Conservation (phyloP, 2,113 vertebrate species). For the Oncorhynchus clarkii region DNA sequence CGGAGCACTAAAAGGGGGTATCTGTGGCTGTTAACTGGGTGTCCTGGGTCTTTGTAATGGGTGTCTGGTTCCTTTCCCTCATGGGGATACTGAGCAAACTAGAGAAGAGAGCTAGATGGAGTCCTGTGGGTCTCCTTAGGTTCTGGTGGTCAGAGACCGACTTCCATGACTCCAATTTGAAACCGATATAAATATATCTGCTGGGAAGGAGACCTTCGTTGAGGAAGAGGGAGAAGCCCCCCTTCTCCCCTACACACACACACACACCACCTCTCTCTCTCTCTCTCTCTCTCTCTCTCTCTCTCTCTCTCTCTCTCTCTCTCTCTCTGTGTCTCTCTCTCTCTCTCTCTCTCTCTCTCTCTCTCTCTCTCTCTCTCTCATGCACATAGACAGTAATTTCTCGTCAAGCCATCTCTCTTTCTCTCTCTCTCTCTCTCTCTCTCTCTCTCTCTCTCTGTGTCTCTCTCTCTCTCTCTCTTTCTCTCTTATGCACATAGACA, state of each 20-base stretch:
- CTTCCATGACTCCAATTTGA: constrained; percentile 49
- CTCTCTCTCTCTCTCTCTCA: too few relatives aligned
- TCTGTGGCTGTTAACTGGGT: constrained; percentile 45
- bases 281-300: too few relatives aligned
- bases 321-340: background rate
- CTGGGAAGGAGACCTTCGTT: constrained; percentile 3
- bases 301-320: too few relatives aligned
- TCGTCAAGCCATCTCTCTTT: background rate
- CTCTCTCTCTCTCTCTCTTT: too few relatives aligned
- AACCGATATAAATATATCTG: constrained; percentile 39
- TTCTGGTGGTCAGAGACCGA: constrained; percentile 38
- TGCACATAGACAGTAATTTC: background rate
- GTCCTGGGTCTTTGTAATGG: constrained; percentile 54
- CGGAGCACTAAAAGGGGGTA: constrained; percentile 37
- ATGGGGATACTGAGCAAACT: constrained; percentile 26
- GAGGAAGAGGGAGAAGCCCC: background rate
- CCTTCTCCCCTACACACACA: too few relatives aligned
- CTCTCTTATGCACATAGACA: too few relatives aligned
- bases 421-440: too few relatives aligned
- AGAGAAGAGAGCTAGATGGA: constrained; percentile 3
- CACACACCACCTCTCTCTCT: too few relatives aligned
- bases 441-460: too few relatives aligned
- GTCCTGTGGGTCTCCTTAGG: constrained; percentile 48
- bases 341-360: too few relatives aligned
- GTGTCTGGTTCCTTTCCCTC: constrained; percentile 44